Evolutionary conservation across 2,888 invertebrate genomes (phyloP).

Genomic region (Lordiphosa andalusiaca): DNA sequence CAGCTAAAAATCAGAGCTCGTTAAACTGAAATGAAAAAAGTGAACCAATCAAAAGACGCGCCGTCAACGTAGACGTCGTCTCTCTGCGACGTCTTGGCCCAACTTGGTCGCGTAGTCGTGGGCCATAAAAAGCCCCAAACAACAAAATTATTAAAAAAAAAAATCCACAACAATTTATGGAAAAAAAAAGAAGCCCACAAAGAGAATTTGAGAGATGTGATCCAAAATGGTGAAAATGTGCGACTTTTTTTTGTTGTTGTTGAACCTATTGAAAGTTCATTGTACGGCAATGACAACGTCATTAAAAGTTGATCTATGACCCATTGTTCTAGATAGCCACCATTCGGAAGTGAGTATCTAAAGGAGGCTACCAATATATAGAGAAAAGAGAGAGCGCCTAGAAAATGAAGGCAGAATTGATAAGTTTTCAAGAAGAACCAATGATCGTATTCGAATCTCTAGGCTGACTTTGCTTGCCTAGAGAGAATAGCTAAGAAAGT

Average conservation of each 20-base stretch:
- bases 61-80: constrained; percentile 41
- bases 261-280: constrained; percentile 62
- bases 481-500: too few species aligned
- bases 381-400: too few species aligned
- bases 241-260: constrained; percentile 21
- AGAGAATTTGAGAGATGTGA: constrained; percentile 31
- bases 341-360: constrained; percentile 50
- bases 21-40: constrained; percentile 54
- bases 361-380: neutral
- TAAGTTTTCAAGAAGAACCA: too few species aligned
- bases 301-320: constrained; percentile 71
- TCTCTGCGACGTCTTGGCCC: too few species aligned
- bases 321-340: constrained; percentile 58
- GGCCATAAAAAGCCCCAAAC: constrained; percentile 52
- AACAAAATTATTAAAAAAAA: constrained; percentile 34
- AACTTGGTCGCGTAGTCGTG: constrained; percentile 32
- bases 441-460: too few species aligned
- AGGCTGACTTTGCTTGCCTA: too few species aligned
- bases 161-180: constrained; percentile 19
- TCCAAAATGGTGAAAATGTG: constrained; percentile 38
- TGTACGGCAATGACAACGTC: constrained; percentile 53
- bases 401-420: too few species aligned
- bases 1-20: constrained; percentile 65
- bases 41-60: constrained; percentile 71
- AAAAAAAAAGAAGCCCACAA: constrained; percentile 19